Evolutionary conservation across 2,113 vertebrate genomes (phyloP).

Genomic region (Glaucomys volans): DNA sequence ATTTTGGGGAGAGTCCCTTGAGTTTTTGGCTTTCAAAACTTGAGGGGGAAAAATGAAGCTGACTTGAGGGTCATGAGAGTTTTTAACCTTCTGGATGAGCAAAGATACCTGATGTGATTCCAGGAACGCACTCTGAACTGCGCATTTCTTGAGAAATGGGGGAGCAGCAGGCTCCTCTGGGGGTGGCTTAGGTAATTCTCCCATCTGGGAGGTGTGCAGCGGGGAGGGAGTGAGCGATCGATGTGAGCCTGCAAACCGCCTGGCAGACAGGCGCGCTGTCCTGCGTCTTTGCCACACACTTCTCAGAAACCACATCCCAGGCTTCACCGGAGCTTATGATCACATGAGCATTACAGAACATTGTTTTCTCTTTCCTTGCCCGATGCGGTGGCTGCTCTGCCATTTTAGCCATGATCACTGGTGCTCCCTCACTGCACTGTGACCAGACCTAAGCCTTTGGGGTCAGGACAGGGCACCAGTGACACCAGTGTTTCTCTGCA

Average conservation of each 20-base stretch:
- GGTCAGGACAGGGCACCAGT: neutral
- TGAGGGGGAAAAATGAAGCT: constrained; percentile 51
- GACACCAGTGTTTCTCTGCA: neutral
- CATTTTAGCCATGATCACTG: accelerated
- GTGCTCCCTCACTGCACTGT: accelerated
- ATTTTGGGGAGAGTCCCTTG: constrained; percentile 49
- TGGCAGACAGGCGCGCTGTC: neutral
- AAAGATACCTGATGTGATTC: constrained; percentile 57
- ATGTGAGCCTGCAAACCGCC: neutral
- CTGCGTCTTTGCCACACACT: neutral
- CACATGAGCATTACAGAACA: constrained; percentile 5
- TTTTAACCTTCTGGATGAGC: constrained; percentile 65
- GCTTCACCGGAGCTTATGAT: constrained; percentile 13
- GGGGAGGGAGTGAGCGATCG: neutral
- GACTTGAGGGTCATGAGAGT: constrained; percentile 39
- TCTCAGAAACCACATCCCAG: constrained; percentile 54
- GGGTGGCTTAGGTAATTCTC: neutral
- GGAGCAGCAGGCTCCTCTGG: constrained; percentile 16
- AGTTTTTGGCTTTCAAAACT: constrained; percentile 68
- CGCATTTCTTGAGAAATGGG: constrained; percentile 42
- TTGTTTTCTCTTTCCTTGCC: neutral
- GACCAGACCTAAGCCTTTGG: neutral
- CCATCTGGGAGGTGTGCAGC: too few species aligned
- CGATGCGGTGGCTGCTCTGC: neutral
- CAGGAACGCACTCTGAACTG: constrained; percentile 11